Conservation (phyloP, 2,113 vertebrate species). For the Bos indicus region DNA sequence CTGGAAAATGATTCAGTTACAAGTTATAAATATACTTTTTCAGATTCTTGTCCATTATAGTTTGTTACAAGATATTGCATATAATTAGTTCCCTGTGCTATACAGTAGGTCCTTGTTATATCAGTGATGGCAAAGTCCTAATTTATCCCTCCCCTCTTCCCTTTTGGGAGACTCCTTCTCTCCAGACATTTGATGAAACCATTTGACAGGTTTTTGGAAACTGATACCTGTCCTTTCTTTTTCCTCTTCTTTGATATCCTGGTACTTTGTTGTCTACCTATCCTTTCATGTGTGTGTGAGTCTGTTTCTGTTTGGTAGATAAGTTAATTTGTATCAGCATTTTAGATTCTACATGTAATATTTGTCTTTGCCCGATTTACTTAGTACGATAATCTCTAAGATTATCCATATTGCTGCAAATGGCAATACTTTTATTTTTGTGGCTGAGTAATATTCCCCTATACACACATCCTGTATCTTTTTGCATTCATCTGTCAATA, state of each 20-base stretch:
- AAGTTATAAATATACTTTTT: background rate
- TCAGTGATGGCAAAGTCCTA: background rate
- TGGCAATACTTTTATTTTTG: background rate
- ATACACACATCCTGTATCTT: background rate
- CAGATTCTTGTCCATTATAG: background rate
- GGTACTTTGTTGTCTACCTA: background rate
- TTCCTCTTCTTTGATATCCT: background rate
- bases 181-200: background rate
- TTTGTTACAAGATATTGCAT: background rate
- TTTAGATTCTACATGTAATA: background rate
- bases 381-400: background rate
- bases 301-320: background rate
- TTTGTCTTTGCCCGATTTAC: background rate
- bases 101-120: background rate
- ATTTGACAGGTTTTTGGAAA: background rate
- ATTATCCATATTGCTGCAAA: background rate
- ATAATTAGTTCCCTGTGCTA: background rate
- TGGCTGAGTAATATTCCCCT: background rate
- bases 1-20: background rate
- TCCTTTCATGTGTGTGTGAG: background rate
- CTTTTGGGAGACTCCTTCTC: background rate
- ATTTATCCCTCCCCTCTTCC: background rate
- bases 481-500: background rate
- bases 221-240: background rate
- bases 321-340: background rate